Base-by-base conservation (phyloP, 2,113 vertebrate genomes). In the Cercocebus atys region DNA sequence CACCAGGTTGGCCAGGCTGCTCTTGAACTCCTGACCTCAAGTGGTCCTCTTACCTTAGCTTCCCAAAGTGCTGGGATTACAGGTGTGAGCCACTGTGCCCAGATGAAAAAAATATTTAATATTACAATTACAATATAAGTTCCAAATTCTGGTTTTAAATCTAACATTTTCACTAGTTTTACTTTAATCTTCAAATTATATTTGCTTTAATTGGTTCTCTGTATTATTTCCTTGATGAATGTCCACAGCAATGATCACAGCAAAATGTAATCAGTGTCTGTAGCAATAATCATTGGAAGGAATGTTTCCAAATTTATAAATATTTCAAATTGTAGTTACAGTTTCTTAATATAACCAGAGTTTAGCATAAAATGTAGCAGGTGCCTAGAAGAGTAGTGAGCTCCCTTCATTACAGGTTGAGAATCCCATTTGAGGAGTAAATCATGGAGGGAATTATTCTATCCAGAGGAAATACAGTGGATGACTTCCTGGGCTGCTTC, bases 181-280 rank as follows among this genome's bases (percentile, higher is more conserved):
- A 86, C 68, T 88, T 93, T 90, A 85, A 89, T 20, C 8, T 86
- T 96, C 61, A 93, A 96, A 82, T 83, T 82, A 30, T 3, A 61
- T 93, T 90, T 73, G 2, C 88, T 90, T 61, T 61, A 52, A 55
- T 87, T 87, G 40, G 13, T 72, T 40, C n/a, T 86, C 32, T 73
- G 70, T 57, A 16, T 92, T 84, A 35, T 89, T 91, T 82, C n/a
- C 18, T 43, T 83, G 89, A 79, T 88, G 35, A n/a, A 6, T 90
- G 25, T 45, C n/a, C n/a, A 90, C 59, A 75, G n/a, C 66, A 55
- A 14, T 43, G 78, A 57, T 40, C 47, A 8, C 50, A 32, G 61
- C 61, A 64, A 64, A 75, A 43, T 75, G 11, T 7, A 75, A 43
- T 75, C 75, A 32, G 2, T 90, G 23, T 38, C 35, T 32, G 79